These are phyloP conservation scores for Brachyhypopomus gauderio DNA, from an alignment of 2,113 vertebrate genomes.

Conservation along the genomic window DNA sequence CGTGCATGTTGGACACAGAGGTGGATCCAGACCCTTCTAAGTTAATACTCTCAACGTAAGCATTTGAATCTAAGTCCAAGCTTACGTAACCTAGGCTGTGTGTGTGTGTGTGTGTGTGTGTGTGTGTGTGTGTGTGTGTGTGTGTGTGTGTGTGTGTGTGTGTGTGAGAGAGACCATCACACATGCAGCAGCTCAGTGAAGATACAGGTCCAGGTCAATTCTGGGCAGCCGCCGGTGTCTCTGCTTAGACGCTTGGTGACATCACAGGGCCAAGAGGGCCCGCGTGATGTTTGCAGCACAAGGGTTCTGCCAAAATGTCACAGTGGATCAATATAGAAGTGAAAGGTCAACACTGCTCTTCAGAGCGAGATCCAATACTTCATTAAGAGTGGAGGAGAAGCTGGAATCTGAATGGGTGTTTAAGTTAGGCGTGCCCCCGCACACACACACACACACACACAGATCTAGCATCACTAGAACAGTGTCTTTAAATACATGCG, in stretches of 20 bases:
- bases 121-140: background rate
- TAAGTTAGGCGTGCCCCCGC: constrained; percentile 31
- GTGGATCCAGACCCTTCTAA: background rate
- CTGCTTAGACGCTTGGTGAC: constrained; percentile 42
- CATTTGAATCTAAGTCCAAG: constrained; percentile 16
- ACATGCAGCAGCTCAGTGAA: background rate
- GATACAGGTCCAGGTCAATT: background rate
- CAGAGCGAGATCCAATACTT: constrained; percentile 55
- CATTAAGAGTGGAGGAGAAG: constrained; percentile 40
- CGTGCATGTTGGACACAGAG: background rate
- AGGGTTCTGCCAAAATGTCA: constrained; percentile 53
- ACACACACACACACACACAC: too few species aligned
- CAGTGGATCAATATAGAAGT: constrained; percentile 50
- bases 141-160: too few species aligned
- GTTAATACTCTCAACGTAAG: constrained; percentile 34
- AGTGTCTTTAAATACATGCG: too few species aligned
- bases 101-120: too few species aligned
- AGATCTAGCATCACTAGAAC: too few species aligned
- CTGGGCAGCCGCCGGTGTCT: constrained; percentile 26
- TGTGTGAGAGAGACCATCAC: background rate
- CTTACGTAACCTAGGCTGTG: constrained; percentile 20
- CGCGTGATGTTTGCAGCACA: constrained; percentile 48
- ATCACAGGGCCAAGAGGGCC: constrained; percentile 36
- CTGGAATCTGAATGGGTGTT: constrained; percentile 45
- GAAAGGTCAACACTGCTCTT: constrained; percentile 56